Evolutionary conservation across 1,140 invertebrate genomes (phyloP), one percentile per base, ranked within the genome.

Genomic region (Chionoecetes opilio): DNA sequence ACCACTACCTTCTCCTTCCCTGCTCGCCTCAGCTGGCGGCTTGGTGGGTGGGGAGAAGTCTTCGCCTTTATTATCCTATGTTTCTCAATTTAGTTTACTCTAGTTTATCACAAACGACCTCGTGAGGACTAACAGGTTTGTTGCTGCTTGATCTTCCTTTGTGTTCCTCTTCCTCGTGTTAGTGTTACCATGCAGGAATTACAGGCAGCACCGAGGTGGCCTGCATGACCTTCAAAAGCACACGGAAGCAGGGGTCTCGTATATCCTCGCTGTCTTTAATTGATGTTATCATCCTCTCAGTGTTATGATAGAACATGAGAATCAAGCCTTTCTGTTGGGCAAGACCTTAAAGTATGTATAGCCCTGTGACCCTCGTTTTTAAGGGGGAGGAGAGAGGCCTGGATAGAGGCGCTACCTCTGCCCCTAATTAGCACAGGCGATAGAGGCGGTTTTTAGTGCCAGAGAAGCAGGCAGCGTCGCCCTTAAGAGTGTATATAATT

Each of bases 401-500:
- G 88, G 26, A 31, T 38, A 17, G 14, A 90, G n/a, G 41, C 8
- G 86, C 37, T 41, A 35, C 86, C 35, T 88, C 17, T 41, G 35
- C 37, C 32, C 84, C 35, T 35, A 86, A 86, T 86, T 34, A 86
- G 32, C 86, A 29, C 2, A 29, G 35, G 11, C 86, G 86, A 88
- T 88, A 88, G 86, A 88, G 86, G 35, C 37, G 35, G 9, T 37
- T 8, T 5, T 88, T 26, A 14, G 35, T 29, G 35, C 86, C 2
- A 37, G 2, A 37, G 34, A 21, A 37, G 8, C 21, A 29, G 8
- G 86, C n/a, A 38, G n/a, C 17, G 26, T 88, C 86, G 86, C 86
- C 86, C 86, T 88, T 88, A 38, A 63, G 38, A 53, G 89, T 29
- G 86, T 63, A 32, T 63, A 91, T 91, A 87, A 87, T 93, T 86